Conservation (phyloP, 2,113 vertebrate species). For the Sylvilagus bachmani region DNA sequence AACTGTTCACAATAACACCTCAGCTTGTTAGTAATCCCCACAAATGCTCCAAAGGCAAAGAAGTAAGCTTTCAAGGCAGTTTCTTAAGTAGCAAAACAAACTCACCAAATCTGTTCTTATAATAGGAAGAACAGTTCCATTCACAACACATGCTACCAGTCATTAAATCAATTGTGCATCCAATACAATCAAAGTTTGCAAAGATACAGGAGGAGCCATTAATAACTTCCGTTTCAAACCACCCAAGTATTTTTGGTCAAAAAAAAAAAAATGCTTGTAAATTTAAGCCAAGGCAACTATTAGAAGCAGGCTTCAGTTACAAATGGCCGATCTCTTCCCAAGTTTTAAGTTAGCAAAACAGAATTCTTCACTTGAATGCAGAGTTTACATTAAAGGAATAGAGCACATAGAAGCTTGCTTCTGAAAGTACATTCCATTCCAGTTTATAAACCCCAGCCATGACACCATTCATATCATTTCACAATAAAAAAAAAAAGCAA, state of each 20-base stretch:
- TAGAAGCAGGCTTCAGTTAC: slow-evolving; percentile 23
- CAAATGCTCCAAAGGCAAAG: background rate
- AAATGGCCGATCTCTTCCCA: background rate
- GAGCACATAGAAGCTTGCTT: slow-evolving; percentile 45
- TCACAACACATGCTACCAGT: slow-evolving; percentile 21
- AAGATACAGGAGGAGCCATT: slow-evolving; percentile 4
- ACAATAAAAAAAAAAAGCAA: slow-evolving; percentile 1
- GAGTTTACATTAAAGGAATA: background rate
- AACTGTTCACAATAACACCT: slow-evolving; percentile 1
- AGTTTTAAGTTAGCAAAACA: slow-evolving; percentile 52
- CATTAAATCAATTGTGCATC: background rate
- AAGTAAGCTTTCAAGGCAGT: background rate
- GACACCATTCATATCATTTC: slow-evolving; percentile 22
- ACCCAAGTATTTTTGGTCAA: background rate
- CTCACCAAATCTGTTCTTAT: background rate
- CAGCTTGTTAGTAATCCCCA: background rate
- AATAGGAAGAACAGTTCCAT: background rate
- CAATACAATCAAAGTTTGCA: slow-evolving; percentile 40
- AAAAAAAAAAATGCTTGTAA: background rate
- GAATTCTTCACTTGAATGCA: slow-evolving; percentile 51
- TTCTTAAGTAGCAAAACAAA: background rate
- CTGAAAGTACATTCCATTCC: background rate
- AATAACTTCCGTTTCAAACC: slow-evolving; percentile 35
- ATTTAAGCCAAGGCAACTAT: slow-evolving; percentile 1
- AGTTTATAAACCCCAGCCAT: slow-evolving; percentile 38